Base-by-base conservation (phyloP, 2,113 vertebrate species). In the Melanotaenia duboulayi region DNA sequence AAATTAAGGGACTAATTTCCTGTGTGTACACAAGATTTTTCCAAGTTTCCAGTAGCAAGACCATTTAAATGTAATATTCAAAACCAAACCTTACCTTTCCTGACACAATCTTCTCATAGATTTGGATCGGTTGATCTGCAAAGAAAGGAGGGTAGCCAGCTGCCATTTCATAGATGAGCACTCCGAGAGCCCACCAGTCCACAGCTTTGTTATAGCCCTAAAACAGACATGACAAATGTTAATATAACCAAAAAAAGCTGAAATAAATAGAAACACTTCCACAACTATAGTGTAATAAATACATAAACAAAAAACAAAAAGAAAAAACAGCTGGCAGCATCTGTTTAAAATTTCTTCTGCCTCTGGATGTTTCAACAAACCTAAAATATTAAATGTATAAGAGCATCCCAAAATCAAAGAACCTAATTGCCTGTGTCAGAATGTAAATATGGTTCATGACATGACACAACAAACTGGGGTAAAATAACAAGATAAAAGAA, bases 91-190 rank as follows among this genome's bases (percentile, higher is more conserved):
- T 82, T 86, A 99, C 98, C 94, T 99, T 99, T 91, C 98, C 98
- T 82, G 98, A 99, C 88, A 99, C 97, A 42, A 99, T 99, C 92
- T 99, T 99, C 94, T 99, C 98, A n/a, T 99, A 99, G 92, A 99
- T 99, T 85, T 99, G 98, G 91, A 99, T 99, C 5, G 98, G 98
- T 48, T 99, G 97, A 93, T 99, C 98, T 86, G 98, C 98, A 88
- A 99, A 99, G 93, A 99, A 99, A 0, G 97, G 98, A 50, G 98
- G 98, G 78, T 99, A 99, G 71, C 98, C 98, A 90, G 98, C 98
- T 76, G 98, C 97, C 97, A 99, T 99, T 94, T 99, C 98, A 89
- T 99, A 99, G 89, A 99, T 97, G 87, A 99, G 95, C 77, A 99
- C 97, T 24, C 97, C 98, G 65, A 99, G 91, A 3, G 98, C 98